These are phyloP conservation scores for Cyphomyrus plagiostoma DNA, from an alignment of 2,113 vertebrate genomes.

Conservation along the genomic window DNA sequence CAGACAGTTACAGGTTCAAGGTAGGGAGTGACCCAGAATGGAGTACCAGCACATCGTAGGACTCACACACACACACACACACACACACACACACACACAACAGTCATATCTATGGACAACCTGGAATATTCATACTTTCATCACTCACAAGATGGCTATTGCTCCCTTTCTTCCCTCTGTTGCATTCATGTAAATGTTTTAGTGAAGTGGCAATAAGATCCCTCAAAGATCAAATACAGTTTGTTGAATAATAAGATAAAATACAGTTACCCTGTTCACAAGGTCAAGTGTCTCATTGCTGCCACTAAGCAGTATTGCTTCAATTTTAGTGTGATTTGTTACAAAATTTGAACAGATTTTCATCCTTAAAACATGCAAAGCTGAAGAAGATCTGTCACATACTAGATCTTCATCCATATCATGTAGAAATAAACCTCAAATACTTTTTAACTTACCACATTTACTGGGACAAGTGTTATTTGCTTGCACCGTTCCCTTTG, in stretches of 20 bases:
- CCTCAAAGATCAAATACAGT: too few relatives aligned
- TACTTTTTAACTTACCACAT: not conserved
- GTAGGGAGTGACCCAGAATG: not conserved
- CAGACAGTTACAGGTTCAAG: not conserved
- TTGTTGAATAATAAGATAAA: too few relatives aligned
- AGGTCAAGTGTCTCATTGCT: too few relatives aligned
- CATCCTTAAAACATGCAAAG: not conserved
- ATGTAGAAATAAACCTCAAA: not conserved
- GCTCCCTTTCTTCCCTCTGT: too few relatives aligned
- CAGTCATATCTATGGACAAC: not conserved
- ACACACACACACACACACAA: not conserved
- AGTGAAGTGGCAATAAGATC: too few relatives aligned
- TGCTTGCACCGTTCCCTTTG: not conserved
- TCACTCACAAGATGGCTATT: not conserved
- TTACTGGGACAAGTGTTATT: not conserved
- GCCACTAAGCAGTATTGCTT: too few relatives aligned
- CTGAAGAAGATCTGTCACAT: not conserved
- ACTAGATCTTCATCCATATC: not conserved
- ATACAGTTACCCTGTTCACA: too few relatives aligned
- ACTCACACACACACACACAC: not conserved
- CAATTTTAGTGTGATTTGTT: too few relatives aligned
- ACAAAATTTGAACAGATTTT: not conserved
- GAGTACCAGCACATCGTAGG: not conserved
- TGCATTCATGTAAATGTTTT: too few relatives aligned
- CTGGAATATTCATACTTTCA: not conserved